A percentile compares a stretch with the other conserved stretches of the same genome.
These are phyloP conservation scores for Morpho helenor DNA, from an alignment of 2,888 invertebrate genomes.

Conservation along the genomic window DNA sequence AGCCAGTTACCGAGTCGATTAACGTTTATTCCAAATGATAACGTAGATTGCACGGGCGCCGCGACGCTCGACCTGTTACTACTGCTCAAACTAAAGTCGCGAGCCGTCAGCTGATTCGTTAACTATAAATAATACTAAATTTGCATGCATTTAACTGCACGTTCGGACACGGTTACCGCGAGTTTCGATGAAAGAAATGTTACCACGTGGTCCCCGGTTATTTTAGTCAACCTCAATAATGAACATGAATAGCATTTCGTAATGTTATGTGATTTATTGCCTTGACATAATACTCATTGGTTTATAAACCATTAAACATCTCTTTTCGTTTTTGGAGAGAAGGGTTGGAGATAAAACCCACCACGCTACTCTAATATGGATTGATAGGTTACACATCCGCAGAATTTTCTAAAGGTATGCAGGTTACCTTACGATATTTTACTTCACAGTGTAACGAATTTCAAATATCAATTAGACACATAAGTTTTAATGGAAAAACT, in stretches of 20 bases:
- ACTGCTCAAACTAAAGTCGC: slow-evolving; percentile 29
- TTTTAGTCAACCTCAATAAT: slow-evolving; percentile 11
- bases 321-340: too few relatives aligned
- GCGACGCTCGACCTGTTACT: slow-evolving; percentile 32
- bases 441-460: too few relatives aligned
- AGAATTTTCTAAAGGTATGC: too few relatives aligned
- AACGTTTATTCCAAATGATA: slow-evolving; percentile 40
- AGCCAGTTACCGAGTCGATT: slow-evolving; percentile 47
- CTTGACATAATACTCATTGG: too few relatives aligned
- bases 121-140: slow-evolving; percentile 73
- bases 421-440: too few relatives aligned
- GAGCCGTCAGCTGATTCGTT: slow-evolving; percentile 63
- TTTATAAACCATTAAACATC: too few relatives aligned
- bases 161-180: slow-evolving; percentile 13
- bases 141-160: slow-evolving; percentile 37
- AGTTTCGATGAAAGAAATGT: slow-evolving; percentile 11
- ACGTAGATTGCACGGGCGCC: slow-evolving; percentile 24
- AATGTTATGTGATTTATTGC: neutral
- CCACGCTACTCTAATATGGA: too few relatives aligned
- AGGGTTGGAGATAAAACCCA: too few relatives aligned
- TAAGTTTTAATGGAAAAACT: too few relatives aligned
- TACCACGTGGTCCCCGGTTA: slow-evolving; percentile 14
- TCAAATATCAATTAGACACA: too few relatives aligned
- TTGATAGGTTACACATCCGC: too few relatives aligned
- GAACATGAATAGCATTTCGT: neutral